A percentile compares a stretch with the other conserved stretches of the same genome.
These are phyloP conservation scores for Cinara cedri DNA, from an alignment of 2,888 invertebrate species.

Conservation along the genomic window DNA sequence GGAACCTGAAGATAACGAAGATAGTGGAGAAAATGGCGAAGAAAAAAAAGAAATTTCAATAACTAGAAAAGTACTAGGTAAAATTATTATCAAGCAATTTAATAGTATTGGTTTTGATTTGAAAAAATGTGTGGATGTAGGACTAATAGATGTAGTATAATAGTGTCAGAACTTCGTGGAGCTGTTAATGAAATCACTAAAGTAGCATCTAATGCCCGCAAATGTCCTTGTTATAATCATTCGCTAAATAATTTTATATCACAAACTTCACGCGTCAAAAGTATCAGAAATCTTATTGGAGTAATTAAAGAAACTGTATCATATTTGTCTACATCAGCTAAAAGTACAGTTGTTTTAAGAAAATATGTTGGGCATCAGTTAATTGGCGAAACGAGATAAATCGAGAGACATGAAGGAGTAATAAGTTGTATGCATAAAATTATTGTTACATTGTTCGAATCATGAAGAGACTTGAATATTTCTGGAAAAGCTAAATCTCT, in stretches of 20 bases:
- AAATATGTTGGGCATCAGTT: slow-evolving; percentile 57
- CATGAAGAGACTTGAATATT: slow-evolving; percentile 23
- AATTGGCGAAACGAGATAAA: slow-evolving; percentile 59
- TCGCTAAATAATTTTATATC: no score
- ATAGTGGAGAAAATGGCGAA: neutral
- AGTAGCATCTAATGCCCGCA: no score
- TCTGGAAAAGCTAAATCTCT: slow-evolving; percentile 50
- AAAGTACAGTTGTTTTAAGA: slow-evolving; percentile 11
- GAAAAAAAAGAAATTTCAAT: slow-evolving; percentile 16
- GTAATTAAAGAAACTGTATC: slow-evolving; percentile 20
- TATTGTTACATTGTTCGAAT: slow-evolving; percentile 50
- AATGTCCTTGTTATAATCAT: no score
- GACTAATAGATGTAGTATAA: no score
- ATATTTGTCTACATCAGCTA: neutral
- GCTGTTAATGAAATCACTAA: no score
- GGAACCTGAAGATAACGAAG: neutral
- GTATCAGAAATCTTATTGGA: no score
- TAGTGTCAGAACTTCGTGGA: no score
- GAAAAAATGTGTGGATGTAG: no score
- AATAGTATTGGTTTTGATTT: slow-evolving; percentile 32
- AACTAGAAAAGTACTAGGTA: slow-evolving; percentile 18
- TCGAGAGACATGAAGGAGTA: slow-evolving; percentile 59
- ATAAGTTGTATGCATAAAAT: slow-evolving; percentile 53
- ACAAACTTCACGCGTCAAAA: no score
- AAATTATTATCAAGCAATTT: slow-evolving; percentile 28